Evolutionary conservation across 2,113 vertebrate genomes (phyloP).

Genomic region (Piliocolobus tephrosceles): DNA sequence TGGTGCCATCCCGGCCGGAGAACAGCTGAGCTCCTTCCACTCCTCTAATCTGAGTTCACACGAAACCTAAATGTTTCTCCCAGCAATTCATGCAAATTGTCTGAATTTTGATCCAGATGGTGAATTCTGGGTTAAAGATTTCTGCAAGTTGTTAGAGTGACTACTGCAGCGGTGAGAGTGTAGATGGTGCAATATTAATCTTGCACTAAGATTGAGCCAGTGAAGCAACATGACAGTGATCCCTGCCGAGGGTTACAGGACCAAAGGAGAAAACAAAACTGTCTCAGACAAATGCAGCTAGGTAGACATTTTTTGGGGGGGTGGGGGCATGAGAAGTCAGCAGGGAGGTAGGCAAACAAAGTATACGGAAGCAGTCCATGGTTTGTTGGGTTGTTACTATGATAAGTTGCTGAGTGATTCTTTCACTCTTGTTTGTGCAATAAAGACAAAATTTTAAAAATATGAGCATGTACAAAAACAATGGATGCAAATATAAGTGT

Average conservation of each 20-base stretch:
- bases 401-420: neutral
- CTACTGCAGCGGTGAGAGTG: neutral
- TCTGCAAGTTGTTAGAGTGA: neutral
- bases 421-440: neutral
- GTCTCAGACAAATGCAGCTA: neutral
- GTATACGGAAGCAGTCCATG: neutral
- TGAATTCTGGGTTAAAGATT: neutral
- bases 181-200: neutral
- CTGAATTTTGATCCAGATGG: neutral
- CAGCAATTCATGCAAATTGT: neutral
- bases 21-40: neutral
- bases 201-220: neutral
- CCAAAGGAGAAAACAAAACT: neutral
- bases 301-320: neutral
- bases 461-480: neutral
- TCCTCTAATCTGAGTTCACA: neutral
- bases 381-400: neutral
- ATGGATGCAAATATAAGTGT: neutral
- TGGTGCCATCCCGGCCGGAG: neutral
- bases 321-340: fast-evolving
- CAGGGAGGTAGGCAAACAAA: neutral
- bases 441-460: neutral
- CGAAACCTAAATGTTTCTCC: neutral
- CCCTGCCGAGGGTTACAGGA: neutral
- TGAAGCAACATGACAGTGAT: neutral